Conservation (phyloP, 2,113 vertebrate species). For the Vulpes ferrilata region DNA sequence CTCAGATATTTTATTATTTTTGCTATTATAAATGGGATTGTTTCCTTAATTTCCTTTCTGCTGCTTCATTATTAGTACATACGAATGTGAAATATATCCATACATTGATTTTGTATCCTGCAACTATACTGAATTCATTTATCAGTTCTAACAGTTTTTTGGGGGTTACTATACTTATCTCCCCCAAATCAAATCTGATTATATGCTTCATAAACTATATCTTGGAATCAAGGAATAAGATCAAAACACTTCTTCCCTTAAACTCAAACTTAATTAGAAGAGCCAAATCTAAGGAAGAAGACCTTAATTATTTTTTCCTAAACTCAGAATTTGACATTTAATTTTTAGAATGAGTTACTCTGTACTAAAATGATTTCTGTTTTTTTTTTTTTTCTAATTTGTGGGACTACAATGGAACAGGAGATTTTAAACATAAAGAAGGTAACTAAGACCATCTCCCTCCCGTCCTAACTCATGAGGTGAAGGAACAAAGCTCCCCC, state of each 20-base stretch:
- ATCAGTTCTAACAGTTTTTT: background rate
- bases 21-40: background rate
- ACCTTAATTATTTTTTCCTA: background rate
- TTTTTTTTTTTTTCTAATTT: background rate
- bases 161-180: background rate
- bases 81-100: background rate
- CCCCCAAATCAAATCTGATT: conserved; percentile 13
- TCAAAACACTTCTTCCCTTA: background rate
- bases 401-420: background rate
- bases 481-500: background rate
- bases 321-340: background rate
- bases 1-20: background rate
- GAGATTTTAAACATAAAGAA: background rate
- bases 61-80: background rate
- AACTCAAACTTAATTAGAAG: background rate
- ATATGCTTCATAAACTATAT: background rate
- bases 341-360: background rate
- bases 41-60: background rate
- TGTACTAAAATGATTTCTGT: background rate
- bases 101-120: background rate
- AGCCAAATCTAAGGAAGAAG: background rate
- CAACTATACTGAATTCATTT: background rate
- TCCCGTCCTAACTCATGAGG: background rate
- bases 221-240: background rate
- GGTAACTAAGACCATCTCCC: background rate